A percentile compares a stretch with the other conserved stretches of the same genome.
phyloP scores from a whole-genome alignment of 2,888 invertebrate genomes.

The Aspidapion aeneum region DNA sequence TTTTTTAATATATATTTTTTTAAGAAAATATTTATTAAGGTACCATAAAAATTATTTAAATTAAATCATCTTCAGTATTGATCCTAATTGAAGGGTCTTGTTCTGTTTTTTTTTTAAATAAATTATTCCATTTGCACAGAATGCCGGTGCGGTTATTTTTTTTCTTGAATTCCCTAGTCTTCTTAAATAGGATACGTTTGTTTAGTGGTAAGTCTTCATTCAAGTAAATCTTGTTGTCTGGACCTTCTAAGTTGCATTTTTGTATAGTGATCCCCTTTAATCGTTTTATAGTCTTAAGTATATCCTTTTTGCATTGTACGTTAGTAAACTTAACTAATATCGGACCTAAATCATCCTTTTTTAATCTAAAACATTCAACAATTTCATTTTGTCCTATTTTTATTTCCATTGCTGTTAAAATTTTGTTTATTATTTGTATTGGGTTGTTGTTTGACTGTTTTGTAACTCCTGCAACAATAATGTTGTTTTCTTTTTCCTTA shows the following conservation, averaged over 20 bases:
- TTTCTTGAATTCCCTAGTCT: conserved; percentile 4
- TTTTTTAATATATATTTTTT: neutral
- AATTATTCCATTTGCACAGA: conserved; percentile 6
- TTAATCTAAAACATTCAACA: no score
- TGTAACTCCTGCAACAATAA: no score
- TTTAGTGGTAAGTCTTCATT: conserved; percentile 12
- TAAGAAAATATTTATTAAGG: neutral
- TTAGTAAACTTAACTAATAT: no score
- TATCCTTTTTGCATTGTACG: no score
- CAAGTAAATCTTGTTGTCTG: conserved; percentile 6
- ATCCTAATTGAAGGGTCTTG: conserved; percentile 4
- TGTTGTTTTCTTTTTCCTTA: no score
- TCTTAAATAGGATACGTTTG: conserved; percentile 9
- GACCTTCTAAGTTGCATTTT: conserved; percentile 3
- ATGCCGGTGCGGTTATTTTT: conserved; percentile 3
- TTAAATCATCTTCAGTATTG: conserved; percentile 1
- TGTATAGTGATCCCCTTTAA: no score
- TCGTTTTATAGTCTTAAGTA: no score
- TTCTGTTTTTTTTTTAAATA: conserved; percentile 8
- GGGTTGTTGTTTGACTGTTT: no score
- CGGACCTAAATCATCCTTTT: no score
- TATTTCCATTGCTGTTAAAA: no score
- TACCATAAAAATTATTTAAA: neutral
- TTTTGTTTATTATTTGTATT: no score
- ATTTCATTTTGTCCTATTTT: no score